These are phyloP conservation scores for Apomyelois bistriatella DNA, from an alignment of 2,888 invertebrate genomes.

Conservation along the genomic window DNA sequence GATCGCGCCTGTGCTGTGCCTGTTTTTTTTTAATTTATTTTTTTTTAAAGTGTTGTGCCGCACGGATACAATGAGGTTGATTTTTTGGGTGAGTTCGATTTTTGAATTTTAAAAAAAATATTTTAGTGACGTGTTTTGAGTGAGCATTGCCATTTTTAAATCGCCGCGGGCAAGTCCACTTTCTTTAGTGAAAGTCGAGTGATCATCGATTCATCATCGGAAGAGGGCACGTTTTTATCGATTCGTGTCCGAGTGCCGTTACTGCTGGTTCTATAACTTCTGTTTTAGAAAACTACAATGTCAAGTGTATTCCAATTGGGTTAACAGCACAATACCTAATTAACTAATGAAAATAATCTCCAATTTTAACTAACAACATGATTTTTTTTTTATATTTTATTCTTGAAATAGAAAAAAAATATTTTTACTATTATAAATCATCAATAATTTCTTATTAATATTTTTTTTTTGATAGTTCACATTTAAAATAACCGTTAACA, in stretches of 20 bases:
- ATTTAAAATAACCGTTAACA: neutral
- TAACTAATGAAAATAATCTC: too few species aligned
- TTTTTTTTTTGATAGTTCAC: too few species aligned
- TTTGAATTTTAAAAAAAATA: constrained; percentile 24
- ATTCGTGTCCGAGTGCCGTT: constrained; percentile 35
- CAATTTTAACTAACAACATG: too few species aligned
- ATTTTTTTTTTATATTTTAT: too few species aligned
- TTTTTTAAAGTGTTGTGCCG: constrained; percentile 55
- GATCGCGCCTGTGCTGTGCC: constrained; percentile 70
- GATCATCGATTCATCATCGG: constrained; percentile 48
- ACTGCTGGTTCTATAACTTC: constrained; percentile 27
- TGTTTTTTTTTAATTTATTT: constrained; percentile 43
- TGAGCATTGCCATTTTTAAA: constrained; percentile 16
- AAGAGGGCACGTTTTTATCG: constrained; percentile 49
- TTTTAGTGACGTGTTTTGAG: constrained; percentile 14
- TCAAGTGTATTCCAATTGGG: neutral
- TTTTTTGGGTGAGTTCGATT: constrained; percentile 66
- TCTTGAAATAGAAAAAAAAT: too few species aligned
- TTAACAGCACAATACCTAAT: neutral
- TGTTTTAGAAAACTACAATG: neutral
- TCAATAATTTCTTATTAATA: too few species aligned
- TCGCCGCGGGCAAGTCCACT: constrained; percentile 38
- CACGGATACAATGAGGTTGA: constrained; percentile 73
- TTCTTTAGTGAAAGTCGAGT: constrained; percentile 62
- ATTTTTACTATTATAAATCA: too few species aligned